These are phyloP conservation scores for Sebastes taczanowskii DNA, from an alignment of 2,797 vertebrate species.

Conservation along the genomic window DNA sequence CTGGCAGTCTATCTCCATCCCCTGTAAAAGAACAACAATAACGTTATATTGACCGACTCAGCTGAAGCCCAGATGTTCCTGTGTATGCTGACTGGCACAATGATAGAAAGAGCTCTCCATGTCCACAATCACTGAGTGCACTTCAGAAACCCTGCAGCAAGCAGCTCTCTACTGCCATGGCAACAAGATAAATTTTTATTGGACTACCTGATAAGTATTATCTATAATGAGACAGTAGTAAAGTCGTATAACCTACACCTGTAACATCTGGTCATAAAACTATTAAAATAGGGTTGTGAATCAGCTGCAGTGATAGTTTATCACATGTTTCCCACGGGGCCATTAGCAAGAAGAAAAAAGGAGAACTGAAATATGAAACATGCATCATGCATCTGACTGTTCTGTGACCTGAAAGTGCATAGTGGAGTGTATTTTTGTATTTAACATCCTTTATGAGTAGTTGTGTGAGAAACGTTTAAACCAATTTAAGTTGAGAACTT, in stretches of 20 bases:
- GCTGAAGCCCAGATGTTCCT: neutral
- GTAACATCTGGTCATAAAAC: neutral
- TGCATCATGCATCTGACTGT: neutral
- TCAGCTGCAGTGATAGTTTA: neutral
- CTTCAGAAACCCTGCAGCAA: neutral
- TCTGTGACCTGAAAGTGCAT: neutral
- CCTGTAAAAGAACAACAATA: conserved; percentile 51
- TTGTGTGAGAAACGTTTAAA: neutral
- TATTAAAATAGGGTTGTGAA: neutral
- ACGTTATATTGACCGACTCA: neutral
- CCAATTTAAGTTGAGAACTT: neutral
- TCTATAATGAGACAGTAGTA: neutral
- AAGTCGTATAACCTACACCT: neutral
- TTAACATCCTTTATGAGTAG: neutral
- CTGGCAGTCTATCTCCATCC: conserved; percentile 91
- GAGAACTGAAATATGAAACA: conserved; percentile 44
- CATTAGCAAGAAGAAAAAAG: neutral
- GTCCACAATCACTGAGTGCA: neutral
- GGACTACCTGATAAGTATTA: neutral
- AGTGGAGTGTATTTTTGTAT: neutral
- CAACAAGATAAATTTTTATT: neutral
- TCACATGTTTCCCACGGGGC: neutral
- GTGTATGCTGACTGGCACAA: neutral
- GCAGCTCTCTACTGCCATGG: neutral
- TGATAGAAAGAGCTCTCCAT: neutral